These are phyloP conservation scores for Pollachius pollachius DNA, from an alignment of 2,113 vertebrate species.

Conservation along the genomic window DNA sequence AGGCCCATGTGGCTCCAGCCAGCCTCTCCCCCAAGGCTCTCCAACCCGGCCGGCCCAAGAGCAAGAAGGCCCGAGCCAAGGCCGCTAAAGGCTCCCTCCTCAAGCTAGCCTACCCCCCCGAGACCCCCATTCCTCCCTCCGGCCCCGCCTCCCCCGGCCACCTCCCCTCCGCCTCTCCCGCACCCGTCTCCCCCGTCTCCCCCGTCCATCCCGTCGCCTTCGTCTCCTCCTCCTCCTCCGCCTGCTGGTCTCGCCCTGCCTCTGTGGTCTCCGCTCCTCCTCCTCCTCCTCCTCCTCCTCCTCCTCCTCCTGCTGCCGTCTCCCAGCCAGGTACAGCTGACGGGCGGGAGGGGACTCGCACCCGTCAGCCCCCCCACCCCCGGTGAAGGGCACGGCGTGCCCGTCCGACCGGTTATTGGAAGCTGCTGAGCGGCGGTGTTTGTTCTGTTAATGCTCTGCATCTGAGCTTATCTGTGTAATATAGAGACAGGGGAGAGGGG, in stretches of 20 bases:
- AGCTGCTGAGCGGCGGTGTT: background rate
- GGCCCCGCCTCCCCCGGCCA: background rate
- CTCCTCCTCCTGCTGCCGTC: slow-evolving; percentile 14
- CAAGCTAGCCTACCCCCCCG: background rate
- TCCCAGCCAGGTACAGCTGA: slow-evolving; percentile 44
- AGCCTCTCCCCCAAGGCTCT: slow-evolving; percentile 54
- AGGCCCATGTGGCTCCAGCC: slow-evolving; percentile 49
- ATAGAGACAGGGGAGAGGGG: too few species aligned
- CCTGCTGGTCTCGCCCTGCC: background rate
- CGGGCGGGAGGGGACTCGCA: too few species aligned
- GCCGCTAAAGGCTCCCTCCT: too few species aligned
- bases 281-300: slow-evolving; percentile 9
- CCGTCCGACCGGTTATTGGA: background rate
- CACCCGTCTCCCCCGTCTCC: background rate
- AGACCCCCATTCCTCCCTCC: slow-evolving; percentile 47
- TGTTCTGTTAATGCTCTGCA: too few species aligned
- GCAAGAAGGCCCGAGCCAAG: slow-evolving; percentile 30
- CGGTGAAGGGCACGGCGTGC: background rate
- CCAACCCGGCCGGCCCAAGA: slow-evolving; percentile 16
- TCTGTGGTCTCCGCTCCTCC: slow-evolving; percentile 8
- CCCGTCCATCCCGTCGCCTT: background rate
- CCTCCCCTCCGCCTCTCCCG: background rate
- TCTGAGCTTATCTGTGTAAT: too few species aligned
- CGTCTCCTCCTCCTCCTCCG: slow-evolving; percentile 5
- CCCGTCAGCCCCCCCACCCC: background rate